Percentiles rank a stretch among this genome's conserved stretches.
These are phyloP conservation scores for Calliopum simillimum DNA, from an alignment of 2,888 invertebrate species.

Conservation along the genomic window DNA sequence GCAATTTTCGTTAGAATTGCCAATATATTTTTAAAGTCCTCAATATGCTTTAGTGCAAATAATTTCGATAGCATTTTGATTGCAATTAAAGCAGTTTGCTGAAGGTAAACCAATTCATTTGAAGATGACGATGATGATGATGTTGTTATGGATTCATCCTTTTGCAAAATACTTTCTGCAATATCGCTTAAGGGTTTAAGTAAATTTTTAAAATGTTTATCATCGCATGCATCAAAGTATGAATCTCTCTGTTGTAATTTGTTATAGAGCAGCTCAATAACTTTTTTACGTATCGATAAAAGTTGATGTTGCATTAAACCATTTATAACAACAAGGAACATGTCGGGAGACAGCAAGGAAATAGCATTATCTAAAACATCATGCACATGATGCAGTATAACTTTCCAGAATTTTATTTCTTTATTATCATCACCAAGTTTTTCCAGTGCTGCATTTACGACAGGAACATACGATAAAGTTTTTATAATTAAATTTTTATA, in stretches of 20 bases:
- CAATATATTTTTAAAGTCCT: slow-evolving; percentile 78
- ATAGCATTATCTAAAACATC: slow-evolving; percentile 85
- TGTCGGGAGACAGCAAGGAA: slow-evolving; percentile 79
- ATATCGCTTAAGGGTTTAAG: slow-evolving; percentile 74
- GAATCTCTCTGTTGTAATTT: slow-evolving; percentile 79
- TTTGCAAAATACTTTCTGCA: slow-evolving; percentile 70
- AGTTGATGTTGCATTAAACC: slow-evolving; percentile 79
- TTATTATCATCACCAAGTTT: slow-evolving; percentile 68
- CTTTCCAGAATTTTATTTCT: slow-evolving; percentile 83
- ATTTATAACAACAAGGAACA: slow-evolving; percentile 83
- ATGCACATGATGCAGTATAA: slow-evolving; percentile 81
- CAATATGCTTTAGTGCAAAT: slow-evolving; percentile 76
- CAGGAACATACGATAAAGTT: slow-evolving; percentile 76
- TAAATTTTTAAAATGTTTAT: slow-evolving; percentile 70
- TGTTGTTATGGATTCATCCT: slow-evolving; percentile 62
- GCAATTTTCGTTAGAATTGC: slow-evolving; percentile 73
- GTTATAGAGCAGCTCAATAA: slow-evolving; percentile 86
- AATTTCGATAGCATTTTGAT: slow-evolving; percentile 84
- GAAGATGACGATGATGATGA: slow-evolving; percentile 44
- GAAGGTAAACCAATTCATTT: slow-evolving; percentile 75
- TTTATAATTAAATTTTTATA: slow-evolving; percentile 79
- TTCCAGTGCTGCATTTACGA: slow-evolving; percentile 74
- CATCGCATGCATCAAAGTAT: slow-evolving; percentile 71
- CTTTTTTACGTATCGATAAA: slow-evolving; percentile 79
- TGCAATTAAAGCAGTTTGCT: slow-evolving; percentile 85